Base-by-base conservation (phyloP, 2,888 invertebrate genomes). In the Microplitis deprimator region DNA sequence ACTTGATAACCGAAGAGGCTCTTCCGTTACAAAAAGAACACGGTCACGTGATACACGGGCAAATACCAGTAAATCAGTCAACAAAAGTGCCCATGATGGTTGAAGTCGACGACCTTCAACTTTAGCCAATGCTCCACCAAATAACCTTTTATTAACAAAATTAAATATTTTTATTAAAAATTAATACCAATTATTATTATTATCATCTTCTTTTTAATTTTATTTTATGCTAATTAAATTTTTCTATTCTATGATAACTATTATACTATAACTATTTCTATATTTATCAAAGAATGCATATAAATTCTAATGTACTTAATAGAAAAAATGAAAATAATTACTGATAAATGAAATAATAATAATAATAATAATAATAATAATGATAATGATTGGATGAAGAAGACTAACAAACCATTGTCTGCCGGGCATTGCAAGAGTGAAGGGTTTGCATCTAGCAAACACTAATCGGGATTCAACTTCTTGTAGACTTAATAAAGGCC, bases 391-490 rank as follows among this genome's bases (percentile, higher is more conserved):
- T 39, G 50, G 38, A 38, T 29, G 64, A 76, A 5, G 13, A 38
- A 17, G 50, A 41, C 8, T 38, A 38, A 70, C 83, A 83, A 75
- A 90, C 96, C 96, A 96, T 89, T 96, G 96, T 72, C 96, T 92
- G 39, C 96, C 96, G 72, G 95, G 94, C 84, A 95, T 94, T 85
- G 94, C 95, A 88, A 97, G 91, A 73, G 95, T 94, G 89, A 97
- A 97, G 73, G 96, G 96, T 93, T 96, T 96, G 92, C 96, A 96
- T 90, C 96, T 94, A 85, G 96, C 96, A 91, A 97, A 97, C 84
- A 97, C 96, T 88, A 97, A 92, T 85, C 96, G 92, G 86, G 96
- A 95, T 89, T 96, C 96, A 81, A 97, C 92, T 88, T 97, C 96
- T 85, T 96, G 95, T 73, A 96, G 92, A 13, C 96, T 95, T 5